Evolutionary conservation across 2,797 vertebrate genomes (phyloP), one percentile per base, ranked within the genome.

Genomic region (Malurus splendens): DNA sequence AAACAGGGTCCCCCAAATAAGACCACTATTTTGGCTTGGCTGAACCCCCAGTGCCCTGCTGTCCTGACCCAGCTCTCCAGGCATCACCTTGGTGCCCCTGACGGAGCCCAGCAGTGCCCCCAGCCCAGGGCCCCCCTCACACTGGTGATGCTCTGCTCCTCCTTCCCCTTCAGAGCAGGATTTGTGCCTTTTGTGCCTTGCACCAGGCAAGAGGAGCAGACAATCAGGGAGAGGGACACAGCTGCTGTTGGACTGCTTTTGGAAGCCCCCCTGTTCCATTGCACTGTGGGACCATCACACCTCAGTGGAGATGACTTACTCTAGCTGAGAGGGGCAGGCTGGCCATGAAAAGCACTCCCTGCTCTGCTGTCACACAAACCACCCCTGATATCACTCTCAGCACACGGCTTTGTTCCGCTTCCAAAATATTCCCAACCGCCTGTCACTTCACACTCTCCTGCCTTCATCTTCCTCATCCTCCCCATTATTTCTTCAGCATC

Each of bases 391-490:
- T 0, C 1, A 0, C 14, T 48, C 56, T 79, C 45, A 36, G 56
- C 23, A 64, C 3, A 3, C 2, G 25, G 22, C 28, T 85, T 74
- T 68, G 30, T 55, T 87, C 57, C 73, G n/a, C 55, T 92, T 77
- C 62, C 52, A 67, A 73, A 82, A 61, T 36, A 64, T 57, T 78
- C 52, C 32, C 30, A 38, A 12, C 7, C 1, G 1, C 12, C 42
- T 79, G 36, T 54, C 72, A 70, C 45, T 80, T 48, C 51, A 50
- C 23, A n/a, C 28, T 42, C 32, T 75, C 75, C 36, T 89, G 38
- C 61, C 32, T 71, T 90, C 38, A 41, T 38, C 61, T 70, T 90
- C 78, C 52, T 86, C 59, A 75, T 61, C 39, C 14, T 71, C 28
- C 10, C 13, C 60, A 33, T 56, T 74, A 65, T 52, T 87, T 66